phyloP scores from a whole-genome alignment of 2,113 vertebrate genomes.

The Strix aluco region DNA sequence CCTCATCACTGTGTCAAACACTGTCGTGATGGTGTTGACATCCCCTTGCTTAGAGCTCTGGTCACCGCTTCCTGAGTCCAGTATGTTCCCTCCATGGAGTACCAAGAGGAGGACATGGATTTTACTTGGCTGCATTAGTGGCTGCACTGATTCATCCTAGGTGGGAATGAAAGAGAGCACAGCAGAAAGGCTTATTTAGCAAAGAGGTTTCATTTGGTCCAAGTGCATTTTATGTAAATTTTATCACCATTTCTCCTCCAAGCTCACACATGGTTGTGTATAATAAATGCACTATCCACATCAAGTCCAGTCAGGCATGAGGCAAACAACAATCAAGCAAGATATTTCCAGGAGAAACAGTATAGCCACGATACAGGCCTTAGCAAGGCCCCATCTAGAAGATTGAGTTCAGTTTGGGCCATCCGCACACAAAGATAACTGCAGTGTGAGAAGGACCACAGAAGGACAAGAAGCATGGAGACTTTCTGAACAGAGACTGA shows the following conservation, averaged over 20 bases:
- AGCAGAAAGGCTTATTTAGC: not conserved
- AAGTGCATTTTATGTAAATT: not conserved
- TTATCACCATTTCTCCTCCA: not conserved
- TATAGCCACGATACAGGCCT: not conserved
- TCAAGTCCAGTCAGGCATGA: not conserved
- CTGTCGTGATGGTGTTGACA: constrained; percentile 89
- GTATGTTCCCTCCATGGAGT: constrained; percentile 95
- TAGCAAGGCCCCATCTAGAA: not conserved
- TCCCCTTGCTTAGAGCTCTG: constrained; percentile 96
- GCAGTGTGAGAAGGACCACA: not conserved
- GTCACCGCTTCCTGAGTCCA: constrained; percentile 94
- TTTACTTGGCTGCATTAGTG: constrained; percentile 84
- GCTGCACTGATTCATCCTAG: constrained; percentile 85
- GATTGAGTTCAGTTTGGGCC: not conserved
- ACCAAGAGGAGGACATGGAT: constrained; percentile 92
- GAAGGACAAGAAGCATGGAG: not conserved
- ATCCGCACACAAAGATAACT: not conserved
- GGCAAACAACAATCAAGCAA: not conserved
- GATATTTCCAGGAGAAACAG: not conserved
- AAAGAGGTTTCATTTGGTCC: not conserved
- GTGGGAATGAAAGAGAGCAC: not conserved
- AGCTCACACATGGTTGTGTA: not conserved
- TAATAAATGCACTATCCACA: not conserved
- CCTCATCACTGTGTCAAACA: constrained; percentile 93
- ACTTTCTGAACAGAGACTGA: not conserved